Percentiles rank a stretch among this genome's conserved stretches.
These are phyloP conservation scores for Parnassius mnemosyne DNA, from an alignment of 2,888 invertebrate species.

Conservation along the genomic window DNA sequence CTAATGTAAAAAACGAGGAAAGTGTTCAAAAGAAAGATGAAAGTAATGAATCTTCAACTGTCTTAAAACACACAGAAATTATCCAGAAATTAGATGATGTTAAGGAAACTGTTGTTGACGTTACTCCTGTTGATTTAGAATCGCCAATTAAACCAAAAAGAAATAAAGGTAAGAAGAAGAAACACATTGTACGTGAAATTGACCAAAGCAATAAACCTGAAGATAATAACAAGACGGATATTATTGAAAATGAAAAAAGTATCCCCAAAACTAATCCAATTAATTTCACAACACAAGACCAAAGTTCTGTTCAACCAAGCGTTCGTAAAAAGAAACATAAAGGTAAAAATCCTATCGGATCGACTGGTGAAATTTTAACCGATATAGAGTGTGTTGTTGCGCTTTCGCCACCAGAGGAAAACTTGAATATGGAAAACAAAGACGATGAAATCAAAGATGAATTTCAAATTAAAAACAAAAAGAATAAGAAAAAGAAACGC, in stretches of 20 bases:
- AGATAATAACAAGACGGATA: constrained; percentile 23
- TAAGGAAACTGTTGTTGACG: constrained; percentile 13
- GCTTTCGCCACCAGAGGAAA: neutral
- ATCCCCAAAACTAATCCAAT: constrained; percentile 18
- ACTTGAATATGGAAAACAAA: constrained; percentile 23
- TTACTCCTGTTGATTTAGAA: constrained; percentile 29
- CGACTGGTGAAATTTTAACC: constrained; percentile 23
- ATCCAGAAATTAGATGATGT: constrained; percentile 7
- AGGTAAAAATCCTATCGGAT: constrained; percentile 44
- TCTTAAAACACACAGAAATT: constrained; percentile 21
- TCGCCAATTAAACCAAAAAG: constrained; percentile 73
- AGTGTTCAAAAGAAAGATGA: constrained; percentile 1
- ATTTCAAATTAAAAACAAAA: constrained; percentile 51
- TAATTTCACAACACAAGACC: constrained; percentile 10
- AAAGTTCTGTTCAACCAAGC: constrained; percentile 41
- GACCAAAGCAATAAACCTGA: constrained; percentile 33
- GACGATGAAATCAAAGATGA: constrained; percentile 26
- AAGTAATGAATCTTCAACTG: neutral
- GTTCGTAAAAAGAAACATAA: constrained; percentile 69
- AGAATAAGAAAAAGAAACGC: constrained; percentile 64
- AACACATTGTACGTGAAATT: constrained; percentile 41
- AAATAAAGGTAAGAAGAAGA: constrained; percentile 69
- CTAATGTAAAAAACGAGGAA: constrained; percentile 18
- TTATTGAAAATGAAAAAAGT: constrained; percentile 25
- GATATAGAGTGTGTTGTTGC: constrained; percentile 26